These are phyloP conservation scores for Spilogale gracilis DNA, from an alignment of 2,113 vertebrate species.

Conservation along the genomic window DNA sequence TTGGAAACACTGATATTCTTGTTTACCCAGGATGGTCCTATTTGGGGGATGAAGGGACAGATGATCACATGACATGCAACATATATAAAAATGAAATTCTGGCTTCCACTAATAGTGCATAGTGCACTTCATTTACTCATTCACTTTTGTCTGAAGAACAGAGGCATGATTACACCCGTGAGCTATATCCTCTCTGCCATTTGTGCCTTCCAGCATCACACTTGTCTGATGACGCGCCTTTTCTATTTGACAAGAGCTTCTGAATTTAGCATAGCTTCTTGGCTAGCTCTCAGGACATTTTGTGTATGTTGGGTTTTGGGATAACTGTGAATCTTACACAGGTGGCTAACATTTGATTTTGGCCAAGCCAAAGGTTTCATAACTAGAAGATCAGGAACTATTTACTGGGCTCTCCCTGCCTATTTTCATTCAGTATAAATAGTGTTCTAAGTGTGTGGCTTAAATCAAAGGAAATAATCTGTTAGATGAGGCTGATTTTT, in stretches of 20 bases:
- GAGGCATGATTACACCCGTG: neutral
- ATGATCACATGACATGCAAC: neutral
- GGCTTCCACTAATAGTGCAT: neutral
- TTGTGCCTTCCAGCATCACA: neutral
- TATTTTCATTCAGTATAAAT: neutral
- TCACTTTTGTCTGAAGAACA: neutral
- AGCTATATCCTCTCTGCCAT: neutral
- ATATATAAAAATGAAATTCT: neutral
- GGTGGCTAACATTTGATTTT: neutral
- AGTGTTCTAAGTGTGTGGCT: neutral
- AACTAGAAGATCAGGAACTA: neutral
- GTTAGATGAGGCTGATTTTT: neutral
- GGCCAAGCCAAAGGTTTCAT: neutral
- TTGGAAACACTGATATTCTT: neutral
- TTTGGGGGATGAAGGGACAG: neutral
- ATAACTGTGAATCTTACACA: neutral
- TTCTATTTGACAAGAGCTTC: neutral
- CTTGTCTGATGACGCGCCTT: neutral
- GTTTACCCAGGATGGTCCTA: neutral
- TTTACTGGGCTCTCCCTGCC: neutral
- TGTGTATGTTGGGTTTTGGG: neutral
- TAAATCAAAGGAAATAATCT: constrained; percentile 43
- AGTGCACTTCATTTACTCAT: neutral
- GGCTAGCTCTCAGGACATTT: neutral
- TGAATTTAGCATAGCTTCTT: neutral